Conservation (phyloP, 2,888 invertebrate species). For the Perizoma affinitatum region DNA sequence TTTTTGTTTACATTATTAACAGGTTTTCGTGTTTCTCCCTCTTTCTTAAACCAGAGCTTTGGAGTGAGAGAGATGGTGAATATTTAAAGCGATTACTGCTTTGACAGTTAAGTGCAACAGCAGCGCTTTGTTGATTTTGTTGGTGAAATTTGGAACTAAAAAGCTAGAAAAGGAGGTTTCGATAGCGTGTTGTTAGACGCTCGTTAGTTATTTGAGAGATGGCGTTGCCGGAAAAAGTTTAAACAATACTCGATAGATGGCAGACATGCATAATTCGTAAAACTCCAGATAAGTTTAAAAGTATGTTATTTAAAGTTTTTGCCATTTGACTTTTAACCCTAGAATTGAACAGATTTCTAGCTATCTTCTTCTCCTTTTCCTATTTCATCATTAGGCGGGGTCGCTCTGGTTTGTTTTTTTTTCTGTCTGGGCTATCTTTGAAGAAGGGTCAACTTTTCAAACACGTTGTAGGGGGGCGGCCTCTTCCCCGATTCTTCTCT, state of each 20-base stretch:
- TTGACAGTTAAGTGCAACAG: conserved; percentile 41
- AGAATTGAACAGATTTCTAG: no score
- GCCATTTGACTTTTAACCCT: no score
- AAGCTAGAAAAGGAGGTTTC: conserved; percentile 23
- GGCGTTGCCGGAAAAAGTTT: no score
- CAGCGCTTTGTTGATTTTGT: conserved; percentile 35
- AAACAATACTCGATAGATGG: conserved; percentile 42
- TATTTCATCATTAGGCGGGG: no score
- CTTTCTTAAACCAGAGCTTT: conserved; percentile 38
- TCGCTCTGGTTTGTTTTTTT: no score
- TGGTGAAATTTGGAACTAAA: conserved; percentile 37
- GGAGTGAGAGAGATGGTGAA: neutral
- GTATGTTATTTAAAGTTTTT: no score
- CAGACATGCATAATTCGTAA: conserved; percentile 13
- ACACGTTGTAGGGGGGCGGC: no score
- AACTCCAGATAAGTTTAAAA: no score
- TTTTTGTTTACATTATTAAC: conserved; percentile 42
- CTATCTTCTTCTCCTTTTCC: no score
- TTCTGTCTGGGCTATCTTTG: no score
- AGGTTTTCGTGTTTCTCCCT: conserved; percentile 43
- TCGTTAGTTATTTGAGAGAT: neutral
- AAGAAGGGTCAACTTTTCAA: no score
- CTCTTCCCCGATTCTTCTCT: no score
- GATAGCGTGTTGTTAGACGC: neutral
- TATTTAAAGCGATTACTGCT: conserved; percentile 37